Base-by-base conservation (phyloP, 2,797 vertebrate species). In the Varecia variegata region DNA sequence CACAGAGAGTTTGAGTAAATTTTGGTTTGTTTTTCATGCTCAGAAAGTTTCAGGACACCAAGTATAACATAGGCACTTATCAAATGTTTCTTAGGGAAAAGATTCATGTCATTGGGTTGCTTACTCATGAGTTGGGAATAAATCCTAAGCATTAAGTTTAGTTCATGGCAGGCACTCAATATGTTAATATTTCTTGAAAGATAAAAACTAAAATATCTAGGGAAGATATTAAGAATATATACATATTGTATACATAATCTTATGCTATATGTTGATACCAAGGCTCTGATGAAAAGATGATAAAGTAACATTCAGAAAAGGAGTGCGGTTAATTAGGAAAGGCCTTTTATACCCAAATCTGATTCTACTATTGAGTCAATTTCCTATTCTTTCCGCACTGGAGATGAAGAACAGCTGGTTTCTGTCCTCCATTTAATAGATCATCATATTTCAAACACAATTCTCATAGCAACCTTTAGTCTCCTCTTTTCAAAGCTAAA, bases 371-470 rank as follows among this genome's bases (percentile, higher is more conserved):
- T 68, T 67, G 85, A 92, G 21, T 84, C 54, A 84, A 54, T 96
- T 84, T 95, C 65, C 23, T 88, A 10, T 74, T 87, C 47, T 95
- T 80, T 95, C 65, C 92, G 97, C 67, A 68, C 73, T 92, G 52
- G 71, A 94, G 52, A 92, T 68, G 56, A 91, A 95, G 40, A 96
- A 88, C 95, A 97, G 70, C 93, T 97, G 95, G 73, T 86, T 94
- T 47, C 35, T 92, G 89, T 90, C 88, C 86, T 97, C 81, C 54
- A 47, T 82, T 97, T 96, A 97, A 95, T 90, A 97, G 76, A 95
- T 95, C 83, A 88, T 93, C 85, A 79, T 94, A 97, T 96, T 95
- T 97, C 92, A 97, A 95, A 87, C 27, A 77, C 65, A 96, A 95
- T 94, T 96, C 97, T 97, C 96, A 94, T 67, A 92, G 38, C 32